Evolutionary conservation across 2,888 invertebrate genomes (phyloP).

Genomic region (Helobdella robusta): DNA sequence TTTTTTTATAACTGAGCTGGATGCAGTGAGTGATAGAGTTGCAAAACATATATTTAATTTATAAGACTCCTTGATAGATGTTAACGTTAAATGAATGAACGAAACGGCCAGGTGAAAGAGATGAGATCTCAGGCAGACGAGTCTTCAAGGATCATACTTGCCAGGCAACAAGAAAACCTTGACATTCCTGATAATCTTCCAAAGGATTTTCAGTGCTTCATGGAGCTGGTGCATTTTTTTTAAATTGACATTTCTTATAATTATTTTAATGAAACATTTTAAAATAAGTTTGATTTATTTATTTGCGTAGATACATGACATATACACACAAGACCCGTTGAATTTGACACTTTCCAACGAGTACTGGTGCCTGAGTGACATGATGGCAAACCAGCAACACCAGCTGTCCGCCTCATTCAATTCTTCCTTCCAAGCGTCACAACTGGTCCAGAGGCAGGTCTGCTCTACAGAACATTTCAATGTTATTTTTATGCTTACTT

Average conservation of each 20-base stretch:
- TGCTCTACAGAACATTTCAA: neutral
- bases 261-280: neutral
- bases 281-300: neutral
- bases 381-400: conserved; percentile 16
- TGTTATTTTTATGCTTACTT: too few species aligned
- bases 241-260: neutral
- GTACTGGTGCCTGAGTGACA: conserved; percentile 63
- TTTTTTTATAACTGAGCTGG: too few species aligned
- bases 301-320: conserved; percentile 52
- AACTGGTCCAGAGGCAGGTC: conserved; percentile 50
- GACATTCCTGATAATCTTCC: conserved; percentile 51
- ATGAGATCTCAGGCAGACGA: conserved; percentile 77
- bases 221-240: conserved; percentile 55
- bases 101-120: conserved; percentile 63
- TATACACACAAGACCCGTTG: conserved; percentile 68
- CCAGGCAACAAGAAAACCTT: conserved; percentile 60
- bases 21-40: too few species aligned
- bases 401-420: conserved; percentile 27
- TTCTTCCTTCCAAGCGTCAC: conserved; percentile 35
- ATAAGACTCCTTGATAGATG: too few species aligned
- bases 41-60: too few species aligned
- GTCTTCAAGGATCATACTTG: conserved; percentile 49
- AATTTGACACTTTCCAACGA: conserved; percentile 64
- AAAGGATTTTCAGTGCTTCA: conserved; percentile 71
- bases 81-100: too few species aligned